Evolutionary conservation across 2,888 invertebrate species (phyloP), one percentile per base, ranked within the genome.

Genomic region (Eristalis intricaria): DNA sequence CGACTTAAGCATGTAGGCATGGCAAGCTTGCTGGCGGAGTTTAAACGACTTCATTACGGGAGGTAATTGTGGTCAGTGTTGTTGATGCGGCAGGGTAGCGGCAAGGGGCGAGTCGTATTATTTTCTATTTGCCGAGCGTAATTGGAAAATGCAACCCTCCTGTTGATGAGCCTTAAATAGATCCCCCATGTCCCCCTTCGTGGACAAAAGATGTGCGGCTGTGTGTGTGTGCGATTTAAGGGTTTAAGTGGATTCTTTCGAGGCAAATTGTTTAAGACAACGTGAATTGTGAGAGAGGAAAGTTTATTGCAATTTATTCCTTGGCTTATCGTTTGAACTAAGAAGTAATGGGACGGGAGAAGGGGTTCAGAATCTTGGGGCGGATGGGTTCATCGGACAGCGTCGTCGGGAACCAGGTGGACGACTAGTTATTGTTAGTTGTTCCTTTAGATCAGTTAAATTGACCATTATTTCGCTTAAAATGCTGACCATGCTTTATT

Each of bases 11-110:
- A 50, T 50, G 50, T 32, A 63, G 22, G n/a, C 50, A 29, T 26
- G 43, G 66, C 64, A 50, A 56, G 60, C 71, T 70, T 43, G 40
- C 65, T 26, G 66, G 13, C 61, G 19, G 64, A 60, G 75, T 75
- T 75, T 29, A 19, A 70, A 66, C 58, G 69, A 58, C 38, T 71
- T 73, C 38, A 64, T 83, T 61, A 29, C 10, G 26, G 66, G 71
- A 56, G 61, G 69, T 75, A 61, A 68, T 78, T 77, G 71, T 77
- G 66, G 77, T 77, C 82, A 61, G 61, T 66, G 32, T 60, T 35
- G 35, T 32, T 19, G 50, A 19, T 8, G 29, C 0, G 13, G 23
- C 22, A 13, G 22, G 7, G 19, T n/a, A 15, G 10, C 23, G 4
- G n/a, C 8, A 1, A 22, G n/a, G 60, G 43, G 13, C 0, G 13